phyloP scores from a whole-genome alignment of 2,113 vertebrate species.

The Anseranas semipalmata region DNA sequence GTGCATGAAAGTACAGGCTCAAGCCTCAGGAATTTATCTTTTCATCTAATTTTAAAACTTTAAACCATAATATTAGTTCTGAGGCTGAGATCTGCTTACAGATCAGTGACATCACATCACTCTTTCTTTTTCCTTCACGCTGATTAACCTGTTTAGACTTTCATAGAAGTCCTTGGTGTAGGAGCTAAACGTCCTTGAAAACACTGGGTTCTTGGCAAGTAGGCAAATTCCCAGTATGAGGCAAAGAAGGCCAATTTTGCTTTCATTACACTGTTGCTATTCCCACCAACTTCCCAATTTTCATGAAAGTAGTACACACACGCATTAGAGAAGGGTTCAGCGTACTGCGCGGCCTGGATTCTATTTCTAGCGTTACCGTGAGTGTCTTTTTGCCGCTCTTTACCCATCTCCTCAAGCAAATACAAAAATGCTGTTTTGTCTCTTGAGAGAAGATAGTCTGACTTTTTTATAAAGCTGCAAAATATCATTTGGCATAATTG shows the following conservation, averaged over 20 bases:
- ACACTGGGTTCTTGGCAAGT: constrained; percentile 63
- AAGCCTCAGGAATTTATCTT: constrained; percentile 2
- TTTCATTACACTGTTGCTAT: constrained; percentile 63
- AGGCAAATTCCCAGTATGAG: constrained; percentile 70
- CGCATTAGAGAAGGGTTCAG: not conserved
- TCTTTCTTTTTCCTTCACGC: constrained; percentile 28
- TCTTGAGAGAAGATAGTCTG: not conserved
- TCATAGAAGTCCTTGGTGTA: constrained; percentile 49
- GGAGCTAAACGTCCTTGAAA: constrained; percentile 62
- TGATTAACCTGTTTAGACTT: constrained; percentile 68
- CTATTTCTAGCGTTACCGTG: constrained; percentile 41
- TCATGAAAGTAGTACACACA: constrained; percentile 53
- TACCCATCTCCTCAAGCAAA: constrained; percentile 5
- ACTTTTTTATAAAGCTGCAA: not conserved
- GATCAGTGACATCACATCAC: constrained; percentile 50
- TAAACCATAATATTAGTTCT: constrained; percentile 62
- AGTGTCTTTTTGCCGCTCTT: constrained; percentile 29
- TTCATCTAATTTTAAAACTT: constrained; percentile 33
- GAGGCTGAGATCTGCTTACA: constrained; percentile 59
- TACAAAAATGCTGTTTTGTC: not conserved
- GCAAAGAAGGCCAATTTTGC: constrained; percentile 57
- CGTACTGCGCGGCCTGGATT: constrained; percentile 58
- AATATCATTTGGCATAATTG: not conserved
- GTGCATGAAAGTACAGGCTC: not conserved
- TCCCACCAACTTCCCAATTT: constrained; percentile 68